Evolutionary conservation across 1,140 invertebrate species (phyloP).

Genomic region (Telenomus remus): DNA sequence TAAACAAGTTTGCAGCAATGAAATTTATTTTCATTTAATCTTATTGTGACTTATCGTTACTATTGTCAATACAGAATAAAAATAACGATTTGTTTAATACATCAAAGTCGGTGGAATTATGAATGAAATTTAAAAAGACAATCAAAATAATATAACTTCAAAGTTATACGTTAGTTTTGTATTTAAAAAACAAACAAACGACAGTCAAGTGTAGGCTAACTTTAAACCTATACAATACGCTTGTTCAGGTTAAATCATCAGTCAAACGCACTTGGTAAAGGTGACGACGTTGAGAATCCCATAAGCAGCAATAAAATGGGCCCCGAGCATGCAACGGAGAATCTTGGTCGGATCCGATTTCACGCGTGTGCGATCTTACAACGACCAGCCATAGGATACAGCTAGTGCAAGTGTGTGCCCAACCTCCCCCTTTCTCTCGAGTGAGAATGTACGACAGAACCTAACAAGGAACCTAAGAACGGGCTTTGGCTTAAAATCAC

Average conservation of each 20-base stretch:
- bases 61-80: no score
- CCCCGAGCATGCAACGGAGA: conserved; percentile 27
- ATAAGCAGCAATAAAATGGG: conserved; percentile 39
- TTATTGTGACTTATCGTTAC: no score
- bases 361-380: conserved; percentile 54
- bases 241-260: conserved; percentile 18
- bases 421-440: conserved; percentile 9
- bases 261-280: conserved; percentile 39
- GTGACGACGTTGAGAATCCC: conserved; percentile 34
- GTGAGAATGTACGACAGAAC: conserved; percentile 43
- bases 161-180: no score
- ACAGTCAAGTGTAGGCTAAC: no score
- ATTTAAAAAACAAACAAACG: no score
- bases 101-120: no score
- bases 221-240: background rate
- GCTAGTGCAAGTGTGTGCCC: conserved; percentile 36
- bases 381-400: conserved; percentile 48
- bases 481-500: conserved; percentile 61
- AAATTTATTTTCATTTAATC: no score
- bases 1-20: no score
- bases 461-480: conserved; percentile 59
- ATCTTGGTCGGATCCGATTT: conserved; percentile 53
- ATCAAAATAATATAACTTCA: no score
- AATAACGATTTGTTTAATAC: no score
- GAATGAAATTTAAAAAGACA: no score